Base-by-base conservation (phyloP, 2,797 vertebrate genomes). In the Malurus splendens region DNA sequence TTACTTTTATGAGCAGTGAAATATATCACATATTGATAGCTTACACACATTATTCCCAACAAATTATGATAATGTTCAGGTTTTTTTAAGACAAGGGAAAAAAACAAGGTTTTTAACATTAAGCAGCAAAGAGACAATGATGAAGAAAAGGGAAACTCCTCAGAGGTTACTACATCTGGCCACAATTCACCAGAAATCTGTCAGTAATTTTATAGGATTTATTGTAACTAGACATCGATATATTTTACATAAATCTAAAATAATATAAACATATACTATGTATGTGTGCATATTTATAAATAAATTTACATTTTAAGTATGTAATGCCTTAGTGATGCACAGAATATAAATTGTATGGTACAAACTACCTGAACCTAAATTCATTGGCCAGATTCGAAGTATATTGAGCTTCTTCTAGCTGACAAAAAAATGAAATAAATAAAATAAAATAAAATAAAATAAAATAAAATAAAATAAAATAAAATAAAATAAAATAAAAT, bases 1-100 rank as follows among this genome's bases (percentile, higher is more conserved):
- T 94, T 90, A 89, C 90, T 95, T 93, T 95, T 92, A 91, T 86
- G 89, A 94, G 68, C 47, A 54, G 6, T 65, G 64, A 67, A 71
- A 94, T 80, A 41, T 71, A 89, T 82, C 57, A 60, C 23, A 82
- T 54, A 74, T 59, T 90, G 94, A 92, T 94, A 94, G 55, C 50
- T 76, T 89, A 91, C 86, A 88, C 16, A 52, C 12, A 44, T 77
- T 93, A 89, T 90, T 91, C 82, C 42, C n/a, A 90, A 84, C 44
- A 93, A 95, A 94, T 73, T 91, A 82, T 89, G 42, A 66, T 89
- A 61, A 57, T 83, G 14, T 27, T 48, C 22, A 76, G 86, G 50
- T 62, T 83, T 89, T 88, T 70, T 28, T 10, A 75, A 91, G 24
- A 87, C n/a, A 85, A 56, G 16, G 19, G 17, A 28, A 16, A 77